Evolutionary conservation across 2,113 vertebrate species (phyloP), one percentile per base, ranked within the genome.

Genomic region (Lophura nycthemera): DNA sequence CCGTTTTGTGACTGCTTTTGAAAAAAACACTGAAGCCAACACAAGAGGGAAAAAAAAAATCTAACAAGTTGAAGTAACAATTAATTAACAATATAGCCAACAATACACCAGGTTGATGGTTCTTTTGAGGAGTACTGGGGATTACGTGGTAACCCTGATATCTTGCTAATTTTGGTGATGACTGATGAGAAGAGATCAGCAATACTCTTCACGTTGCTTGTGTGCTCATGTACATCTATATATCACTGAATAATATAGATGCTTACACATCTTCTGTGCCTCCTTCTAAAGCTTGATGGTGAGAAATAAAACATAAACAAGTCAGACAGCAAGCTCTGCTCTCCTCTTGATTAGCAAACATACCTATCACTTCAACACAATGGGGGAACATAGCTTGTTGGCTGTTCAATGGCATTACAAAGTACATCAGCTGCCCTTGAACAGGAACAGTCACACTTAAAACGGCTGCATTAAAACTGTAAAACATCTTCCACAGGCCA

Each of bases 251-350:
- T 91, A 75, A 91, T 86, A 90, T 75, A 95, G 86, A 83, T 73
- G 90, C 88, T 94, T 90, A 95, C 93, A 94, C 17, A 91, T n/a
- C 78, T 65, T 86, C 94, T 86, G 86, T 86, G 94, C 88, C 73
- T 95, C 79, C 80, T 77, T 95, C 90, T 88, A 97, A 96, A 94
- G 91, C 93, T 72, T 94, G 94, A 93, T 54, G 91, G 95, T 80
- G 88, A 93, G 85, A 95, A 96, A 95, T 95, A 92, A 96, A 97
- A 91, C 94, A 96, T 96, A 96, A 97, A 95, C 91, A 95, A 95
- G 95, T 92, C 93, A 96, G 95, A 96, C 94, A 97, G 94, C 93
- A 34, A 95, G 94, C 94, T 95, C 95, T 95, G 95, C 96, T 96
- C 90, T 95, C 83, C 89, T 94, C 91, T 95, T 96, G 94, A 96